Evolutionary conservation across 2,888 invertebrate species (phyloP), one percentile per base, ranked within the genome.

Genomic region (Dicroscelio sp.): DNA sequence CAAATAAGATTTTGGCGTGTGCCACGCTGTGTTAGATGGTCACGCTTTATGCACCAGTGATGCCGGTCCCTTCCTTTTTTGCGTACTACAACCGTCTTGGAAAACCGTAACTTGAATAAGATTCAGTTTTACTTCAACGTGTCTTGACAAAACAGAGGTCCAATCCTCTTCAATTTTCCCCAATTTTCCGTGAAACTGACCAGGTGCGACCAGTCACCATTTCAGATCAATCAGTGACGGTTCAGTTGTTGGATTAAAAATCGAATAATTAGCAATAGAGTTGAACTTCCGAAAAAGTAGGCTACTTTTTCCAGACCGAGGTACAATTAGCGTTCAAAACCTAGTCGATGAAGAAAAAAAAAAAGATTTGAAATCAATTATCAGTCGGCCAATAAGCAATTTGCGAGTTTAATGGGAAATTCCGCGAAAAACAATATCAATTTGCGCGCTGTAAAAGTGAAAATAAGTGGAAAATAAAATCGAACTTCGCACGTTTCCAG

Each of bases 51-150:
- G 97, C 97, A 95, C 95, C 94, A 96, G 88, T 94, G 96, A 94
- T 94, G 96, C 96, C 96, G 95, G 96, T 96, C 96, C 96, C 96
- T 96, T 96, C 96, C 96, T 96, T 95, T 95, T 95, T 94, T 94
- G 93, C 91, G 92, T 93, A 90, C 92, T 92, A 94, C 94, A 93
- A 92, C 94, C 95, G 94, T 95, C 94, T 95, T 94, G 94, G 94
- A 95, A 95, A 95, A 94, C 90, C 92, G 92, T 95, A 94, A 94
- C 94, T 94, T 92, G 94, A 86, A 90, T 88, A 88, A 91, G 93
- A 94, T 93, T 95, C 94, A 95, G 95, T 96, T 95, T 94, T 93
- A 91, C 93, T 88, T 93, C 86, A 94, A 94, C 94, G 71, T 80
- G 86, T 69, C 92, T 83, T 65, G 75, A 84, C 73, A 85, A 84